Evolutionary conservation across 2,113 vertebrate genomes (phyloP), one percentile per base, ranked within the genome.

Genomic region (Columbina picui): DNA sequence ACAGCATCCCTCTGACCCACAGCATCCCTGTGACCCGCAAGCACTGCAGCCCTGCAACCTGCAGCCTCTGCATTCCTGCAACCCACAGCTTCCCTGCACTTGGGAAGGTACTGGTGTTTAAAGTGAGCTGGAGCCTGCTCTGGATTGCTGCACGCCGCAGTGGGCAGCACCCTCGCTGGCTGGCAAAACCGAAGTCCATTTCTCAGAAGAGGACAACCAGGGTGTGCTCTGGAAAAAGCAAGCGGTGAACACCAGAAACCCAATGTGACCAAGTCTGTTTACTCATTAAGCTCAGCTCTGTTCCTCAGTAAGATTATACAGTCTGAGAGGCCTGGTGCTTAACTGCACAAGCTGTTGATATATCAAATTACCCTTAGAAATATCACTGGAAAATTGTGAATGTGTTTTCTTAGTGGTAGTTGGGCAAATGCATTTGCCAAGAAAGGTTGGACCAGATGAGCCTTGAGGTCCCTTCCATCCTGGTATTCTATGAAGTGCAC

Each of bases 61-160:
- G 1, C 55, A 29, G 73, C 49, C 17, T 43, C 43, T 13, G 43
- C 43, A 12, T 22, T 34, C 20, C 47, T 49, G 21, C 2, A 23
- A 23, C 22, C 47, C 47, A 0, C 47, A 49, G 47, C 47, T 22
- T 34, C n/a, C 57, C 32, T 57, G 56, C 5, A 3, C 7, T n/a
- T 1, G 3, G 57, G 10, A 23, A 25, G 49, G 12, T 12, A 2
- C 7, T 15, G 14, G 5, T 5, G 18, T 13, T 26, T 3, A 4
- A 18, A 3, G 34, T 12, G 17, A 4, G 11, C 55, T 3, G 21
- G 55, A 45, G n/a, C 56, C 47, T 30, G 57, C 25, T 4, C 4
- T 10, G 85, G 26, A 6, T 50, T 17, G 32, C 13, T 41, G 41
- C 4, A 6, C 5, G 34, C 16, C 10, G 1, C 9, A 11, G 36